These are phyloP conservation scores for Pteruthius melanotis DNA, from an alignment of 2,113 vertebrate species.

Conservation along the genomic window DNA sequence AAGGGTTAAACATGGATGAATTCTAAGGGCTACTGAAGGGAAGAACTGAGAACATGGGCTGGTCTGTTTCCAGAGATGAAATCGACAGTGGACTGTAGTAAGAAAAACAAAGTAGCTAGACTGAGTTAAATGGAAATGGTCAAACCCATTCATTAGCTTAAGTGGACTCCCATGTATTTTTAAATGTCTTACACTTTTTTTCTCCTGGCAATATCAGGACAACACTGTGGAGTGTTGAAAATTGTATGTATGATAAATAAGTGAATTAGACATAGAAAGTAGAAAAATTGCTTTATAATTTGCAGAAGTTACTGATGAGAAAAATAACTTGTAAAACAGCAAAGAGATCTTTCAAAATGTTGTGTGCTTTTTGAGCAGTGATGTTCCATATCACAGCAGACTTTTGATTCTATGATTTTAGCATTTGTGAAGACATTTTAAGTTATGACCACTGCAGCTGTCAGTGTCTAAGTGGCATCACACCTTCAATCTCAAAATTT, in stretches of 20 bases:
- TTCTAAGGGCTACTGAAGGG: not conserved
- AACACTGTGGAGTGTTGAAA: not conserved
- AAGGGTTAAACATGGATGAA: not conserved
- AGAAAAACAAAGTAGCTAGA: not conserved
- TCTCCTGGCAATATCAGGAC: not conserved
- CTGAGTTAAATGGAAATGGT: not conserved
- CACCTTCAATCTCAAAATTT: constrained; percentile 37
- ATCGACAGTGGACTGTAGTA: not conserved
- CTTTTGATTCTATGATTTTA: constrained; percentile 12
- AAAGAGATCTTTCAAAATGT: not conserved
- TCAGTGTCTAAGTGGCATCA: constrained; percentile 49
- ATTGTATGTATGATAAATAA: not conserved
- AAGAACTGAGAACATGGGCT: not conserved
- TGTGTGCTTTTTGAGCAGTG: not conserved
- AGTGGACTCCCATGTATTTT: not conserved
- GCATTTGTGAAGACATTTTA: constrained; percentile 12
- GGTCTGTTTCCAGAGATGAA: not conserved
- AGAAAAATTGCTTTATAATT: not conserved
- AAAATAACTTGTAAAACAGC: not conserved
- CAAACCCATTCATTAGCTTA: not conserved
- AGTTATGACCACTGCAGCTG: constrained; percentile 52
- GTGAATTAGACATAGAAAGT: not conserved
- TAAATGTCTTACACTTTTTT: not conserved
- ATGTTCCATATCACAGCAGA: not conserved
- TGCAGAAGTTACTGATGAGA: not conserved